Percentiles rank a stretch among this genome's conserved stretches.
These are phyloP conservation scores for Homalodisca vitripennis DNA, from an alignment of 1,140 invertebrate genomes.

Conservation along the genomic window DNA sequence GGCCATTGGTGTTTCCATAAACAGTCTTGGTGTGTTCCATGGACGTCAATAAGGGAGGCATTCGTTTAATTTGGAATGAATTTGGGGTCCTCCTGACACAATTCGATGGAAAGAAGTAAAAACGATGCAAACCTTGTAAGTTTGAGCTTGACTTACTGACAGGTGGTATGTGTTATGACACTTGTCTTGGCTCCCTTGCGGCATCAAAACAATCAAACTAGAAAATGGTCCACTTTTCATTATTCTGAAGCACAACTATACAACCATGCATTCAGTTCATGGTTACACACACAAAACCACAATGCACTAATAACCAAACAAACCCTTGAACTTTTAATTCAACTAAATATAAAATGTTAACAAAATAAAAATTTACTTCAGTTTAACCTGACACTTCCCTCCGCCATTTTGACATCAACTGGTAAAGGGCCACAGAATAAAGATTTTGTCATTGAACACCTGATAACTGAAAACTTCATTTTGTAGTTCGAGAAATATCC, in stretches of 20 bases:
- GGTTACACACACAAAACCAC: background rate
- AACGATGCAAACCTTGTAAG: background rate
- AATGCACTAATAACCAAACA: background rate
- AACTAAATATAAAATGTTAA: background rate
- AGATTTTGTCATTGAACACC: constrained; percentile 32
- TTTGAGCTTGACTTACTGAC: background rate
- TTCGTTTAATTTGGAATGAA: constrained; percentile 43
- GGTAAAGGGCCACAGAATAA: constrained; percentile 25
- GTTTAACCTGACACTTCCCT: constrained; percentile 31
- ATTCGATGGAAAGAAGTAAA: background rate
- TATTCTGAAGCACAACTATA: constrained; percentile 22
- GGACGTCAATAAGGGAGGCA: constrained; percentile 47
- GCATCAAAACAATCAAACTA: constrained; percentile 38
- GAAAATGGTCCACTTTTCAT: constrained; percentile 40
- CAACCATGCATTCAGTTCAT: no score
- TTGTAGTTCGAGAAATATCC: no score
- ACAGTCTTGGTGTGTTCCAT: constrained; percentile 45
- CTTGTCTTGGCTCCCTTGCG: constrained; percentile 33
- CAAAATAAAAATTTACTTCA: constrained; percentile 15
- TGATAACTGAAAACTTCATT: constrained; percentile 26
- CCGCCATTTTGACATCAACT: constrained; percentile 38
- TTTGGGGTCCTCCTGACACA: constrained; percentile 38
- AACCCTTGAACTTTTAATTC: background rate
- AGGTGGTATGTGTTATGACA: constrained; percentile 39
- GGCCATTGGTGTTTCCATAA: constrained; percentile 40